Evolutionary conservation across 2,888 invertebrate species (phyloP), one percentile per base, ranked within the genome.

Genomic region (Bursaphelenchus okinawaensis): DNA sequence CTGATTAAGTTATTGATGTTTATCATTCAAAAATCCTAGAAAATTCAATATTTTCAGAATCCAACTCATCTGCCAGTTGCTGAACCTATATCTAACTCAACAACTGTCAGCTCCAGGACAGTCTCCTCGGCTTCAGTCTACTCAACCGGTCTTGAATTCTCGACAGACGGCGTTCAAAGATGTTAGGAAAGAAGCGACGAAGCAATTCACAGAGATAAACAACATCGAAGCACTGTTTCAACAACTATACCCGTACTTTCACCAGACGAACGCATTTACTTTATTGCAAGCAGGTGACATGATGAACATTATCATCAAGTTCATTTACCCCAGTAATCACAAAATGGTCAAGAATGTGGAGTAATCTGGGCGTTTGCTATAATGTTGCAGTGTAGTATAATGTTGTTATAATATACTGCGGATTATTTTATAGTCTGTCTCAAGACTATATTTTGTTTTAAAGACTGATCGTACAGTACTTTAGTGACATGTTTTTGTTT

Each of bases 21-120:
- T n/a, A n/a, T n/a, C n/a, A n/a, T n/a, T n/a, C n/a, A n/a, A n/a
- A n/a, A n/a, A n/a, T n/a, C n/a, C n/a, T n/a, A n/a, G n/a, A n/a
- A n/a, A n/a, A n/a, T n/a, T n/a, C 23, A 9, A 7, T 29, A 12
- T 23, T 60, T 65, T 27, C 60, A 78, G 76, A 66, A 58, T 80
- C 54, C 75, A 79, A 22, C 60, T 72, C 4, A 51, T 77, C 7
- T 61, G 78, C 31, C 66, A 73, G 27, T 65, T 80, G 8, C 27
- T 77, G 19, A 70, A 74, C 63, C 61, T 75, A 52, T 80, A 73
- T 57, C 56, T 78, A 20, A 68, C 65, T 3, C 80, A 80, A 54
- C 79, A 80, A 27, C 62, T 54, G 31, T 63, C 62, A 1, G 23
- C 63, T 19, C 20, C 54, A 0, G 26, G 31, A 0, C 71, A 71